These are phyloP conservation scores for Diabrotica undecimpunctata DNA, from an alignment of 1,140 invertebrate genomes.

Conservation along the genomic window DNA sequence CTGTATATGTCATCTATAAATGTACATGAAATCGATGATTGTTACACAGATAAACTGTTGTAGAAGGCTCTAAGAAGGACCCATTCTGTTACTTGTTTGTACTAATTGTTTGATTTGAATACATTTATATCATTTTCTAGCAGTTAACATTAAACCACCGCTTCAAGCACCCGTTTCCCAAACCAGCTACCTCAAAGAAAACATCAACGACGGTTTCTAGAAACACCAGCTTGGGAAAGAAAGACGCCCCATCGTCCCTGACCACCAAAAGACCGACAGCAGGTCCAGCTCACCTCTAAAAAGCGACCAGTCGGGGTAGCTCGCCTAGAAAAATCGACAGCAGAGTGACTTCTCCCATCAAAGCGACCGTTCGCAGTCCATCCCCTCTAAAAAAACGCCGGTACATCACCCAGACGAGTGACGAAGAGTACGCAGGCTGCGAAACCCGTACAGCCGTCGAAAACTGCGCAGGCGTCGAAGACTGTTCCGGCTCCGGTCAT, in stretches of 20 bases:
- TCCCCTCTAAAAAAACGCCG: conserved; percentile 32
- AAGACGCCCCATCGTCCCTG: conserved; percentile 21
- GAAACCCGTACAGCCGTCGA: neutral
- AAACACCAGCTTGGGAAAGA: conserved; percentile 30
- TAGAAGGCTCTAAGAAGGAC: too few species aligned
- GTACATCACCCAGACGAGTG: conserved; percentile 25
- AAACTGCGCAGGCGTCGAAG: neutral
- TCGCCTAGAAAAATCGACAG: conserved; percentile 38
- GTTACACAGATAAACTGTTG: too few species aligned
- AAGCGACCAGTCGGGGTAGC: conserved; percentile 31
- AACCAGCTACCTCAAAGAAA: conserved; percentile 17
- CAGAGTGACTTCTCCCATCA: conserved; percentile 37
- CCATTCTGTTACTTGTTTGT: too few species aligned
- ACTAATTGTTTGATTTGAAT: too few species aligned
- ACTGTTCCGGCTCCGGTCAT: conserved; percentile 39
- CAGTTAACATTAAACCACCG: conserved; percentile 7
- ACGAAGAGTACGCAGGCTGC: conserved; percentile 2
- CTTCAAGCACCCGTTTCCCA: conserved; percentile 8
- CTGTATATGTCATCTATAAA: too few species aligned
- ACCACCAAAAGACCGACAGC: conserved; percentile 29
- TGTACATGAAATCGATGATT: too few species aligned
- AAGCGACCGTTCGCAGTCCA: conserved; percentile 30
- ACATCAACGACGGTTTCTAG: conserved; percentile 25
- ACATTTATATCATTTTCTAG: neutral
- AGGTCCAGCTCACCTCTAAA: conserved; percentile 36